These are phyloP conservation scores for Mus caroli DNA, from an alignment of 2,797 vertebrate species.

Conservation along the genomic window DNA sequence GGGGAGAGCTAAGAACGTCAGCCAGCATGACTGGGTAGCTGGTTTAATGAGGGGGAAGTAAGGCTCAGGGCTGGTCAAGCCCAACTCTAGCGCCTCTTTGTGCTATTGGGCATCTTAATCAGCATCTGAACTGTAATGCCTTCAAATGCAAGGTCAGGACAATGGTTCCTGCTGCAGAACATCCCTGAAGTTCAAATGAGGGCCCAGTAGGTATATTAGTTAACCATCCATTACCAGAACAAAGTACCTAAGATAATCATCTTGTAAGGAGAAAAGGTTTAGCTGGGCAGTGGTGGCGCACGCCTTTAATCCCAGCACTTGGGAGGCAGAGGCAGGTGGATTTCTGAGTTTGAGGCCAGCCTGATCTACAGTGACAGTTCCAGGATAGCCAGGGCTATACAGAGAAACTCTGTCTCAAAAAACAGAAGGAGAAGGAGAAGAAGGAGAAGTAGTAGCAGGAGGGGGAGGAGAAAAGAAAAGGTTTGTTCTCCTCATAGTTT, in stretches of 20 bases:
- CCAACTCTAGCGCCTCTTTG: neutral
- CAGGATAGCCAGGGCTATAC: no score
- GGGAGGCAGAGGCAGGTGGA: no score
- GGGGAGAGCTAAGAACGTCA: neutral
- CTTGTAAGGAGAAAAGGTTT: neutral
- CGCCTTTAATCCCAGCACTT: no score
- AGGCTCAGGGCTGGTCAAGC: neutral
- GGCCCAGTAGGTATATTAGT: neutral
- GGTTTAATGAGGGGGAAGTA: neutral
- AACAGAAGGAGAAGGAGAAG: no score
- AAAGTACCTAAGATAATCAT: neutral
- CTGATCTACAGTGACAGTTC: no score
- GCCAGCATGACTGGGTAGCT: accelerated
- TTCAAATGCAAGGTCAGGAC: neutral
- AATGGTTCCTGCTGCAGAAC: neutral
- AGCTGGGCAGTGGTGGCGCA: no score
- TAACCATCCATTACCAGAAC: neutral
- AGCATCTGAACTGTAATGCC: neutral
- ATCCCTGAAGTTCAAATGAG: neutral
- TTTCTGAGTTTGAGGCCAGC: no score
- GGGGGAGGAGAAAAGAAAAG: neutral
- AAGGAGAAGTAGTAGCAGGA: no score
- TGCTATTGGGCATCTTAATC: neutral
- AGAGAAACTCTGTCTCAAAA: no score
- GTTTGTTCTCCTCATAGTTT: neutral